These are phyloP conservation scores for Acanthurus leucopareius DNA, from an alignment of 2,797 vertebrate genomes.

Conservation along the genomic window DNA sequence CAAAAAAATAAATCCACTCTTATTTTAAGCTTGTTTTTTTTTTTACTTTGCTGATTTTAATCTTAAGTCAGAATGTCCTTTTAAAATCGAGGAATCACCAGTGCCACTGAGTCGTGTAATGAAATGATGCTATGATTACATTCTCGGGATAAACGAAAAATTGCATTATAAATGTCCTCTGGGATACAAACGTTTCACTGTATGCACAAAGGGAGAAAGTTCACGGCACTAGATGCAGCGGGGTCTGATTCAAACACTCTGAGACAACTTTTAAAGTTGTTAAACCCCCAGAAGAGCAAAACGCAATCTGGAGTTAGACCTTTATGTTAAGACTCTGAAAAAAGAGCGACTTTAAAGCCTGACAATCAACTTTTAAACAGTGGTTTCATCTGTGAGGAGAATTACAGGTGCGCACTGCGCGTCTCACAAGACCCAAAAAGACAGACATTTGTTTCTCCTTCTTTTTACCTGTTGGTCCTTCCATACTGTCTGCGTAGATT, in stretches of 20 bases:
- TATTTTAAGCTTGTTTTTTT: neutral
- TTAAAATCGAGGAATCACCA: constrained; percentile 4
- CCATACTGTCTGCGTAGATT: constrained; percentile 82
- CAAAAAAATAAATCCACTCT: constrained; percentile 7
- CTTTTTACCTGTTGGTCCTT: constrained; percentile 85
- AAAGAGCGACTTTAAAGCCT: constrained; percentile 10
- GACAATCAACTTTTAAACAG: constrained; percentile 38
- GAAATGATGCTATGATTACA: constrained; percentile 15
- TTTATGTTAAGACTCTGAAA: neutral
- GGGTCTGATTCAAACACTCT: neutral
- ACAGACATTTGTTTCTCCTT: neutral
- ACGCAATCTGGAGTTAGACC: neutral
- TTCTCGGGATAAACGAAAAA: constrained; percentile 5
- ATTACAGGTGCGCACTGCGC: constrained; percentile 6
- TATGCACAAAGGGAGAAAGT: constrained; percentile 30
- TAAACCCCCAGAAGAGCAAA: neutral
- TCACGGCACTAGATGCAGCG: neutral
- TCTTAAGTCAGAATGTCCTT: neutral
- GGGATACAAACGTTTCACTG: constrained; percentile 9
- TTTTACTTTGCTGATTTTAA: constrained; percentile 19
- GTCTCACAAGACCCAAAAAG: no score
- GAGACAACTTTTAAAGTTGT: constrained; percentile 46
- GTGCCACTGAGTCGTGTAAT: constrained; percentile 22
- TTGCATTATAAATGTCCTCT: neutral
- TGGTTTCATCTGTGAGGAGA: neutral